phyloP scores from a whole-genome alignment of 1,140 invertebrate species.

The Heliconius melpomene region DNA sequence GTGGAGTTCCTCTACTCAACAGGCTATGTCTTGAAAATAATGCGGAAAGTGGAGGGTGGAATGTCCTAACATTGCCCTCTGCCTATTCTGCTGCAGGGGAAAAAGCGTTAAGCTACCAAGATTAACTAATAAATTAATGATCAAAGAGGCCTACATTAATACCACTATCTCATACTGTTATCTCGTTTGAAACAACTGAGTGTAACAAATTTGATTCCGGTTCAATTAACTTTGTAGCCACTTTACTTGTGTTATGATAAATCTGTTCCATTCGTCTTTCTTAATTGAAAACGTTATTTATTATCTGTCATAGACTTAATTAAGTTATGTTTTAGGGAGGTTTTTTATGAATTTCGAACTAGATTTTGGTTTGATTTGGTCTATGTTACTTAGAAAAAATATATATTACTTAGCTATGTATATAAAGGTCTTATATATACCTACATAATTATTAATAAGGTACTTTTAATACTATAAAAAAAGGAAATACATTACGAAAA shows the following conservation, averaged over 20 bases:
- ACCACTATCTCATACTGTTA: constrained; percentile 9
- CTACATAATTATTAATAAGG: too few species aligned
- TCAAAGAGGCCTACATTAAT: background rate
- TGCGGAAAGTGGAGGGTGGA: too few species aligned
- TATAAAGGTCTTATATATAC: too few species aligned
- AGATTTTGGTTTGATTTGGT: background rate
- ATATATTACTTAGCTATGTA: too few species aligned
- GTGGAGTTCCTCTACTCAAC: too few species aligned
- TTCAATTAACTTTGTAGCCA: constrained; percentile 36
- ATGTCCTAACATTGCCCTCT: too few species aligned
- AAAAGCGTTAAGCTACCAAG: background rate
- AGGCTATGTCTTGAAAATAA: too few species aligned
- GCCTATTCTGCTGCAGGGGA: too few species aligned
- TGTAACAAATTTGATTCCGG: constrained; percentile 36
- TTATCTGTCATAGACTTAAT: constrained; percentile 11
- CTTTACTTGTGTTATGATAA: constrained; percentile 30
- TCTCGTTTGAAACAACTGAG: constrained; percentile 23
- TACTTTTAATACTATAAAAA: too few species aligned
- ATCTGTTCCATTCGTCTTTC: constrained; percentile 23
- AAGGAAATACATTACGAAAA: too few species aligned
- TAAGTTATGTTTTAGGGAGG: background rate
- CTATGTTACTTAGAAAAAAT: too few species aligned
- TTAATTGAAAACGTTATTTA: constrained; percentile 35
- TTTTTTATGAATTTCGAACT: background rate
- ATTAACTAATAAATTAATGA: constrained; percentile 2